Conservation (phyloP, 2,888 invertebrate species). For the Alentia gelatinosa region DNA sequence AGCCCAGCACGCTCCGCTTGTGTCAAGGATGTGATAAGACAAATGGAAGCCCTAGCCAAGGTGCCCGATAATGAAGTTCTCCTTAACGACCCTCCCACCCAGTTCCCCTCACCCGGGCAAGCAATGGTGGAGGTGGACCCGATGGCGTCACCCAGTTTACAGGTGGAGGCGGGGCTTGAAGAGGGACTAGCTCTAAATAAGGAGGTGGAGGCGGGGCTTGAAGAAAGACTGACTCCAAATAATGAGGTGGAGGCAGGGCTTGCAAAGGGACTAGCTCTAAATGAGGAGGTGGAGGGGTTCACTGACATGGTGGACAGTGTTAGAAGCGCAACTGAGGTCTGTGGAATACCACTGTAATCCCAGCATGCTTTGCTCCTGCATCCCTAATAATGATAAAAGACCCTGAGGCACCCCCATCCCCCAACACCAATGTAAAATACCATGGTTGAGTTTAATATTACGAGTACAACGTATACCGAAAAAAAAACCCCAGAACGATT, state of each 20-base stretch:
- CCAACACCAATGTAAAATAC: too few species aligned
- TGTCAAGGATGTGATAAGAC: constrained; percentile 44
- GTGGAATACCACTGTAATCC: constrained; percentile 8
- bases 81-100: not conserved
- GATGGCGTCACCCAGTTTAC: not conserved
- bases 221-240: not conserved
- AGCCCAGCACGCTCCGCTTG: not conserved
- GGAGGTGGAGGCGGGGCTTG: constrained; percentile 31
- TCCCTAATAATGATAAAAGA: too few species aligned
- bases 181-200: constrained; percentile 1
- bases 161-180: constrained; percentile 25
- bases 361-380: not conserved
- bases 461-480: too few species aligned
- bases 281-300: constrained; percentile 38
- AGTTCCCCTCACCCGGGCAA: not conserved
- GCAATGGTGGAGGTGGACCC: not conserved
- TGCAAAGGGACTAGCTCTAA: not conserved
- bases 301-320: not conserved
- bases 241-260: constrained; percentile 14
- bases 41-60: constrained; percentile 28
- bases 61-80: not conserved
- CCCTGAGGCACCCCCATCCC: too few species aligned
- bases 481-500: too few species aligned
- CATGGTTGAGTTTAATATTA: too few species aligned
- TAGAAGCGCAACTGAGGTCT: constrained; percentile 1